Base-by-base conservation (phyloP, 2,113 vertebrate species). In the Percopsis transmontana region DNA sequence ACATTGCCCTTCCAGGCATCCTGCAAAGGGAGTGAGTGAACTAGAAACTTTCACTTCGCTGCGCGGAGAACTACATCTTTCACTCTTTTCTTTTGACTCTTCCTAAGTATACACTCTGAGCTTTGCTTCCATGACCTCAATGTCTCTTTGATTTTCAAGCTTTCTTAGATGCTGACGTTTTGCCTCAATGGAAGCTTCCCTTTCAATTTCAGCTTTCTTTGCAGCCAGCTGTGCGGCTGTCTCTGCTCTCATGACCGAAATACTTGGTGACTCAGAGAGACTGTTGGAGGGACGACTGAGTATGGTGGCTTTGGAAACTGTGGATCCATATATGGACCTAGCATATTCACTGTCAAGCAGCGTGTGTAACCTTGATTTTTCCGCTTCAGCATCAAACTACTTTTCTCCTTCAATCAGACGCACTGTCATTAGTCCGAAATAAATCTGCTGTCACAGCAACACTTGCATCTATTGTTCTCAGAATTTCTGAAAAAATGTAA, bases 81-180 rank as follows among this genome's bases (percentile, higher is more conserved):
- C 48, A 27, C 0, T 15, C 3, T 40, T 55, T 7, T 19, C 54
- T 8, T 27, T 48, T 51, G 16, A 40, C n/a, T 42, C 39, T 16
- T 65, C 56, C 16, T 67, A 50, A 20, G 20, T 58, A 23, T 53
- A 58, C 10, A 65, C 45, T 14, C 19, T 18, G 0, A 68, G 33
- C 10, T 23, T 58, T 27, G 45, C 44, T 58, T 68, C 19, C 5
- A 63, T 68, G 5, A 51, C 45, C 0, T 68, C 58, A 57, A 74
- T 41, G 20, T 74, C 72, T 68, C 72, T 62, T 1, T 21, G 65
- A 27, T 51, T 52, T 58, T 74, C 58, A 41, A 74, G 58, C n/a
- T 51, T 58, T 50, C 38, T 62, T 27, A 74, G 7, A n/a, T 44
- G 15, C 16, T 45, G 65, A 5, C 41, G 16, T 18, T 61, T 23